Conservation (phyloP, 2,888 invertebrate species). For the Ormia ochracea region DNA sequence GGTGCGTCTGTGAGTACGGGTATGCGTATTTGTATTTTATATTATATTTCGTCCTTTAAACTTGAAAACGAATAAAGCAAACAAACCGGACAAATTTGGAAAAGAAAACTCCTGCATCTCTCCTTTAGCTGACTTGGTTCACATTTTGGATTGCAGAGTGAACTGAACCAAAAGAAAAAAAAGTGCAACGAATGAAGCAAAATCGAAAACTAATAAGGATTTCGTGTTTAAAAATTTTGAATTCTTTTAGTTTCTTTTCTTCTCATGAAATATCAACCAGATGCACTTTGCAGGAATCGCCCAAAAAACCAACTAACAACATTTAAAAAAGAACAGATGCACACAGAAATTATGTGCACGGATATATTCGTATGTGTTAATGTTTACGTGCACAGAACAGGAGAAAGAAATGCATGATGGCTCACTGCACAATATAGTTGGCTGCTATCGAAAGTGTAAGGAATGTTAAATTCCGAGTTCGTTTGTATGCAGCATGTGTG, state of each 20-base stretch:
- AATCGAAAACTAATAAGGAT: neutral
- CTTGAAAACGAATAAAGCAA: conserved; percentile 22
- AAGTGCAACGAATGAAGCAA: neutral
- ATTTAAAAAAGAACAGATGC: neutral
- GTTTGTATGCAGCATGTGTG: neutral
- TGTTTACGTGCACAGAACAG: no score
- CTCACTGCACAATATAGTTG: conserved; percentile 28
- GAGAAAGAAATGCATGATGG: conserved; percentile 37
- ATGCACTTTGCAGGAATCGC: conserved; percentile 44
- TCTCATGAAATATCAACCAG: conserved; percentile 29
- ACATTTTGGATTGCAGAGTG: conserved; percentile 45
- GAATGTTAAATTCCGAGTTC: no score
- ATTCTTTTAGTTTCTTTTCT: no score
- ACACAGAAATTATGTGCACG: neutral
- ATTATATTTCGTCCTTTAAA: conserved; percentile 29
- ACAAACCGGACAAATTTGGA: neutral
- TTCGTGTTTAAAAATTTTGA: neutral
- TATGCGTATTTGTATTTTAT: neutral
- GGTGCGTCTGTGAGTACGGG: neutral
- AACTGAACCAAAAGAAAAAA: conserved; percentile 31
- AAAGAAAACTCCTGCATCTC: conserved; percentile 28
- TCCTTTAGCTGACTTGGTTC: conserved; percentile 55
- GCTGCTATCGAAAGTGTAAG: conserved; percentile 2
- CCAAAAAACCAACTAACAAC: conserved; percentile 10
- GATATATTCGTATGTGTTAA: no score